phyloP scores from a whole-genome alignment of 2,797 vertebrate genomes.

The Lutjanus argentimaculatus region DNA sequence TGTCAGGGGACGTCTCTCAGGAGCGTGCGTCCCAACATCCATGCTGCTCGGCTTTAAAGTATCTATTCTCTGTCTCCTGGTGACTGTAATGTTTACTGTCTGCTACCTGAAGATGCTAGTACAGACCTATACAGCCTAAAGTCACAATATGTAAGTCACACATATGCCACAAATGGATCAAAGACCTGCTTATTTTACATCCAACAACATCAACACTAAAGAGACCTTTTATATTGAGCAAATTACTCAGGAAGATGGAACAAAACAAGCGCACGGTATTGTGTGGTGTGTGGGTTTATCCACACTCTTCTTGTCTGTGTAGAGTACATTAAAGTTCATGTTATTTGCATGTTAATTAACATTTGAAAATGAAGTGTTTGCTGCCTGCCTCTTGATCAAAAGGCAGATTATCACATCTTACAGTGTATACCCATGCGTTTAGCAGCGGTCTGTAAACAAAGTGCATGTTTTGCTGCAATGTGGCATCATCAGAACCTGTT shows the following conservation, averaged over 20 bases:
- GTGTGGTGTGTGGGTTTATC: background rate
- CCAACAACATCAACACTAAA: conserved; percentile 1
- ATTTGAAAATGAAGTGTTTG: background rate
- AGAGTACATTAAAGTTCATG: background rate
- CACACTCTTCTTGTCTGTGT: background rate
- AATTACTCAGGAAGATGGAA: background rate
- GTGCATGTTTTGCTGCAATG: background rate
- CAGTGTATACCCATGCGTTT: background rate
- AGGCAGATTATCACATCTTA: background rate
- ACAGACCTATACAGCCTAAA: background rate
- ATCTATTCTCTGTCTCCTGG: conserved; percentile 19
- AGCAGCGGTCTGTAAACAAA: background rate
- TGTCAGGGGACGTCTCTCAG: conserved; percentile 47
- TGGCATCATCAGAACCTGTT: background rate
- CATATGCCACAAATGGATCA: background rate
- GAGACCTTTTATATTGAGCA: background rate
- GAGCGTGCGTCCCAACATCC: conserved; percentile 16
- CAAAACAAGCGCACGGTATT: background rate
- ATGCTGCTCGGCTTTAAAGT: conserved; percentile 24
- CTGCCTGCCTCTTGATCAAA: background rate
- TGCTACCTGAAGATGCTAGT: conserved; percentile 4
- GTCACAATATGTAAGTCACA: background rate
- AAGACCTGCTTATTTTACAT: conserved; percentile 14
- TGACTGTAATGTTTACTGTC: conserved; percentile 22
- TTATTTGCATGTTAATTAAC: conserved; percentile 5